Evolutionary conservation across 1,140 invertebrate genomes (phyloP).

Genomic region (Lerema accius): DNA sequence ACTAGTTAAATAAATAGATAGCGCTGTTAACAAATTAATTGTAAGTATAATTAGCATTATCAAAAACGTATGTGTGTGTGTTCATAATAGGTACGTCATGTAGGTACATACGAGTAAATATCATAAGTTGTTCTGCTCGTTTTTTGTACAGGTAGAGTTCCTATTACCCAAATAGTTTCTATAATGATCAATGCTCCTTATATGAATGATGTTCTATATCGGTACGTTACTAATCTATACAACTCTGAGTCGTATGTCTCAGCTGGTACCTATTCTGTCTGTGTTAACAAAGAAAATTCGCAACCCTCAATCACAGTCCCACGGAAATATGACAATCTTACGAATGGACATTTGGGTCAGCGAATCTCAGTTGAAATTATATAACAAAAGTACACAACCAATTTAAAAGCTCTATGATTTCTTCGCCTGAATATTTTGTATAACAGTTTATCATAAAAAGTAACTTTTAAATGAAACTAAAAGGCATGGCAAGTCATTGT

Average conservation of each 20-base stretch:
- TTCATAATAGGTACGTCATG: too few relatives aligned
- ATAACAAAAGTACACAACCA: conserved; percentile 30
- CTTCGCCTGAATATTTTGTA: conserved; percentile 20
- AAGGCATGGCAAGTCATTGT: conserved; percentile 11
- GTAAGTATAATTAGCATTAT: too few relatives aligned
- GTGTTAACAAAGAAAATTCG: not conserved
- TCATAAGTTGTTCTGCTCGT: too few relatives aligned
- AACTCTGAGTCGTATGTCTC: not conserved
- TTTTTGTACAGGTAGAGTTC: too few relatives aligned
- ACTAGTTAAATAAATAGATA: too few relatives aligned
- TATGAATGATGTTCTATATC: too few relatives aligned
- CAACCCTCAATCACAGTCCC: conserved; percentile 1
- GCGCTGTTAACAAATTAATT: too few relatives aligned
- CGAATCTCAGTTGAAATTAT: conserved; percentile 24
- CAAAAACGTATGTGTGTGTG: too few relatives aligned
- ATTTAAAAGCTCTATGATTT: conserved; percentile 23
- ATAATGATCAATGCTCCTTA: too few relatives aligned
- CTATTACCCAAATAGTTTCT: too few relatives aligned
- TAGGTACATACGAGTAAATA: too few relatives aligned
- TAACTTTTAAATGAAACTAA: conserved; percentile 13
- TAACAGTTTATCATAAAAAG: conserved; percentile 24
- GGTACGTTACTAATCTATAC: not conserved
- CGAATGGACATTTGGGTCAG: conserved; percentile 29
- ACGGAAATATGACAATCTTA: conserved; percentile 24
- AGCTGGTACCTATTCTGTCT: not conserved